Percentiles rank a stretch among this genome's conserved stretches.
Evolutionary conservation across 2,797 vertebrate species (phyloP).

Genomic region (Scyliorhinus canicula): DNA sequence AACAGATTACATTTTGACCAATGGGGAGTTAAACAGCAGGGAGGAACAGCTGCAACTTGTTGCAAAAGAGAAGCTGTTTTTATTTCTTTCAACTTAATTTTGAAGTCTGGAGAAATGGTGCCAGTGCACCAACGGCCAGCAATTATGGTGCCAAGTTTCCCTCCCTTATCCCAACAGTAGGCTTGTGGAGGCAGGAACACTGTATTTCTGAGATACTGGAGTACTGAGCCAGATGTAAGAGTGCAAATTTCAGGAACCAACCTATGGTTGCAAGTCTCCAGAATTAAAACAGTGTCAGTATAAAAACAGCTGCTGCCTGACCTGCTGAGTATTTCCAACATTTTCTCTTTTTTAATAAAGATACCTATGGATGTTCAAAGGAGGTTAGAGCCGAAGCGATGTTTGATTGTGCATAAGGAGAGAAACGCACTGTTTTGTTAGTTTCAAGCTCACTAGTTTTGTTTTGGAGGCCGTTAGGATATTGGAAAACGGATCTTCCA

Average conservation of each 20-base stretch:
- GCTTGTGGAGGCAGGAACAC: neutral
- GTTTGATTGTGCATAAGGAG: neutral
- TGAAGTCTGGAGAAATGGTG: neutral
- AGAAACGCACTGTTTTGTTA: neutral
- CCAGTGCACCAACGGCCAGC: neutral
- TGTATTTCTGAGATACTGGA: neutral
- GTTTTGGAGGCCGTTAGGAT: neutral
- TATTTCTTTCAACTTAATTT: neutral
- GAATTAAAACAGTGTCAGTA: neutral
- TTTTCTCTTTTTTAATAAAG: neutral
- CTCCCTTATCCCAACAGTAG: neutral
- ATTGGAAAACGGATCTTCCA: neutral
- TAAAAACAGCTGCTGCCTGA: neutral
- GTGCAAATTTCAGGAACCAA: neutral
- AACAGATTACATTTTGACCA: neutral
- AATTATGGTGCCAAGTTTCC: neutral
- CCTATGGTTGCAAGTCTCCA: neutral
- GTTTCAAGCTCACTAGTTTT: neutral
- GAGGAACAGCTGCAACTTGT: neutral
- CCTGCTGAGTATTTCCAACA: neutral
- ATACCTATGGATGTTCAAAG: neutral
- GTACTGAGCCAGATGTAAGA: neutral
- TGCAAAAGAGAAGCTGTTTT: neutral
- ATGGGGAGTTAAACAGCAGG: neutral
- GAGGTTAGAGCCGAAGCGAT: too few species aligned